Base-by-base conservation (phyloP, 1,140 invertebrate species). In the Sitodiplosis mosellana region DNA sequence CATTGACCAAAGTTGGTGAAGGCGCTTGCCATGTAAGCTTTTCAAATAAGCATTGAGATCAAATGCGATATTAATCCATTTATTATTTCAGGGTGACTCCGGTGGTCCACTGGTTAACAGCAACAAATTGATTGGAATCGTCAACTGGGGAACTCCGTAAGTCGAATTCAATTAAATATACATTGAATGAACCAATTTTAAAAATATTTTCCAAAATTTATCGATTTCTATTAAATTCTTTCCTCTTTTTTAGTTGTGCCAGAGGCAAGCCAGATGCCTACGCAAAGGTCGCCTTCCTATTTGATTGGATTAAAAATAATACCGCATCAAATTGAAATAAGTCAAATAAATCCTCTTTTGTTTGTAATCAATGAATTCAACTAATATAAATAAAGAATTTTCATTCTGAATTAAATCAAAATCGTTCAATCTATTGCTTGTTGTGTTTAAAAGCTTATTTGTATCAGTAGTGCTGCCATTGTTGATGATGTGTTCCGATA, bases 1-100 rank as follows among this genome's bases (percentile, higher is more conserved):
- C 76, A 0, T 64, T 74, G 20, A 78, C 74, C 2, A 72, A 69
- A 51, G 52, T 53, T 27, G 74, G 73, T 8, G 64, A 75, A 52
- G 75, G 74, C 2, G 71, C 72, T 12, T 76, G 74, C 47, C 67
- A 75, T 56, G 71, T 73, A 55, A 69, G 59, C 56, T 19, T 43
- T 43, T 20, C 19, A 7, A 6, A 2, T 3, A 4, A 4, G 18
- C 7, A 21, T 3, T 15, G 7, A 19, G 19, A 43, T 15, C 5
- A 43, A 21, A 11, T 10, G 8, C 17, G 11, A 18, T 11, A 18
- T 41, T 18, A 41, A 41, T n/a, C 17, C 34, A n/a, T n/a, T n/a
- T n/a, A 10, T 8, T 51, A 44, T 49, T 52, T 18, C 37, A 58
- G 56, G 67, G 68, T 6, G 68, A 70, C 46, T 66, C 63, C 18